Percentiles rank a stretch among this genome's conserved stretches.
Evolutionary conservation across 1,140 invertebrate genomes (phyloP).

Genomic region (Drosophila tristis): DNA sequence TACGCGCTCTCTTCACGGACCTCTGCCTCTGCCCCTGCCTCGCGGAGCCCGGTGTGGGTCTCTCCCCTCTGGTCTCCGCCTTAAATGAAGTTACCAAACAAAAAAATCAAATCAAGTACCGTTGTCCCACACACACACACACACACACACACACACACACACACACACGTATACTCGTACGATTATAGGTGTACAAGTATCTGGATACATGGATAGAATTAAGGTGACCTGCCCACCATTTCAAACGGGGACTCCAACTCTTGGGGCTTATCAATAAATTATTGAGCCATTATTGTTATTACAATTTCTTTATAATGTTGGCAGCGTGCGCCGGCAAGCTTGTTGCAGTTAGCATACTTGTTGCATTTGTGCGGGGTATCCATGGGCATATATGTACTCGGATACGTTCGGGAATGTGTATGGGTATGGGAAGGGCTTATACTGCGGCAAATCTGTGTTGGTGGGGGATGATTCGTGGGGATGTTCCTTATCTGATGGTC

Average conservation of each 20-base stretch:
- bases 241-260: slow-evolving; percentile 51
- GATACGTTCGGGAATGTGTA: not conserved
- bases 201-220: slow-evolving; percentile 57
- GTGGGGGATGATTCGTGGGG: too few relatives aligned
- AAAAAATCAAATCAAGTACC: slow-evolving; percentile 78
- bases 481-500: too few relatives aligned
- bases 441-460: too few relatives aligned
- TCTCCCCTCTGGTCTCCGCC: slow-evolving; percentile 17
- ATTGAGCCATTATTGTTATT: slow-evolving; percentile 83
- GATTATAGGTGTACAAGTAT: slow-evolving; percentile 33
- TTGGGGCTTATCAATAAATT: slow-evolving; percentile 79
- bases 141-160: slow-evolving; percentile 41
- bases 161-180: slow-evolving; percentile 12
- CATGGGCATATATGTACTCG: not conserved
- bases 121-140: slow-evolving; percentile 64
- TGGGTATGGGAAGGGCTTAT: not conserved
- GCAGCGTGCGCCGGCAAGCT: slow-evolving; percentile 72
- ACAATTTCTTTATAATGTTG: slow-evolving; percentile 83
- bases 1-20: slow-evolving; percentile 51
- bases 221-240: slow-evolving; percentile 68
- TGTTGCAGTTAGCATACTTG: slow-evolving; percentile 50
- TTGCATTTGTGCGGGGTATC: slow-evolving; percentile 8
- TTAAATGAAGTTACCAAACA: slow-evolving; percentile 81
- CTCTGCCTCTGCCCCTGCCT: too few relatives aligned
- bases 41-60: too few relatives aligned